phyloP scores from a whole-genome alignment of 2,797 vertebrate genomes.

The Coreius guichenoti region DNA sequence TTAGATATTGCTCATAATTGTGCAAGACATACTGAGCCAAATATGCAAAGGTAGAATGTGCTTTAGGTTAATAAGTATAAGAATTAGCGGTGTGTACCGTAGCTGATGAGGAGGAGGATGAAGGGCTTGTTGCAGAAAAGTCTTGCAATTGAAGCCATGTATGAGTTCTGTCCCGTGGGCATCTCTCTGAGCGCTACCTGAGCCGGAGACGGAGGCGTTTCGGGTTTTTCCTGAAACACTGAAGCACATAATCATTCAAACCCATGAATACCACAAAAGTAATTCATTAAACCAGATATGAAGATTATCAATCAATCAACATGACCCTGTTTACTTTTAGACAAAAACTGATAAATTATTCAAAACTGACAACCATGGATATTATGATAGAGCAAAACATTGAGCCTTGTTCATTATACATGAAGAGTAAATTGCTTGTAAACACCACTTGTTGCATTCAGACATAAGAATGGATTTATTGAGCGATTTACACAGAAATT shows the following conservation, averaged over 20 bases:
- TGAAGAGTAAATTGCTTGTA: background rate
- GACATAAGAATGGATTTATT: background rate
- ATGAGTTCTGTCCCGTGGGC: constrained; percentile 79
- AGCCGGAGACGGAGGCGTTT: constrained; percentile 85
- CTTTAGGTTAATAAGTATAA: background rate
- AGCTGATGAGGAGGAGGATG: constrained; percentile 87
- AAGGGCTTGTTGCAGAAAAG: constrained; percentile 88
- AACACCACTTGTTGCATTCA: background rate
- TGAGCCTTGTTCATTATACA: background rate
- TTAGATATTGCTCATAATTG: no score
- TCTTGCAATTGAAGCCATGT: constrained; percentile 80
- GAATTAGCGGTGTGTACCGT: constrained; percentile 80
- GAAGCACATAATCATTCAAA: constrained; percentile 53
- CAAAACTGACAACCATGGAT: background rate
- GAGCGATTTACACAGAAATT: background rate
- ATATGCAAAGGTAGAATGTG: background rate
- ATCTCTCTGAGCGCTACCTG: constrained; percentile 82
- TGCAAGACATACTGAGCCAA: background rate
- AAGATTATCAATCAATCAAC: background rate
- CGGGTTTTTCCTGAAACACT: constrained; percentile 94
- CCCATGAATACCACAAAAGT: background rate
- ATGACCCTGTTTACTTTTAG: background rate
- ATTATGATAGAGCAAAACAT: background rate
- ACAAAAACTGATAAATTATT: background rate
- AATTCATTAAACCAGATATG: constrained; percentile 9